Evolutionary conservation across 1,140 invertebrate species (phyloP).

Genomic region (Mycetomoellerius zeteki): DNA sequence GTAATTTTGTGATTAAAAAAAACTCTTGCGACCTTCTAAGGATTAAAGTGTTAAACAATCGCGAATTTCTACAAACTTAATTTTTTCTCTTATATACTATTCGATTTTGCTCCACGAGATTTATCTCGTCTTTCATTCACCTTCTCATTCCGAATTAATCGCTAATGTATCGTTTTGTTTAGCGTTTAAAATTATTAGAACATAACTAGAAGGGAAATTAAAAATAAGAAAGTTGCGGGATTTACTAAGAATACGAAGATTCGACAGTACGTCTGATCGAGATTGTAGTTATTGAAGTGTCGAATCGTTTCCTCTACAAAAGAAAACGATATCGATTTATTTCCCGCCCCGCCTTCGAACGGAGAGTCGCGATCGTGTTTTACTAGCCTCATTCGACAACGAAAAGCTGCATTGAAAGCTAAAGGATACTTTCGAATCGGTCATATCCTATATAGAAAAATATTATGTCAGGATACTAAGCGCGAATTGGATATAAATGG

Average conservation of each 20-base stretch:
- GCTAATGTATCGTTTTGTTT: not conserved
- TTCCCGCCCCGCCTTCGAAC: not conserved
- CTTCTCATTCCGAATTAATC: not conserved
- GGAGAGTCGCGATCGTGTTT: constrained; percentile 37
- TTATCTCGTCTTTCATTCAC: not conserved
- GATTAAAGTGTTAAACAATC: not conserved
- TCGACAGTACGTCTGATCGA: not conserved
- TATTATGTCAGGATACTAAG: constrained; percentile 40
- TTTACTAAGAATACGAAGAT: not conserved
- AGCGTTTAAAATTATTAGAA: not conserved
- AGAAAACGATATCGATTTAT: constrained; percentile 50
- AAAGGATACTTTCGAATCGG: constrained; percentile 36
- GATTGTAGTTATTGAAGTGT: constrained; percentile 16
- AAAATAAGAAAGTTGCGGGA: not conserved
- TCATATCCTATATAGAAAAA: constrained; percentile 50
- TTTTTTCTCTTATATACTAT: not conserved
- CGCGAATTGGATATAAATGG: not conserved
- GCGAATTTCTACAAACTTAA: not conserved
- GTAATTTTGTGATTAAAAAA: no score
- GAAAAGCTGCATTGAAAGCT: constrained; percentile 35
- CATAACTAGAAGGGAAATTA: not conserved
- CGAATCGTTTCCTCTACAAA: constrained; percentile 23
- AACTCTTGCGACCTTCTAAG: no score
- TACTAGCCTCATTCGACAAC: constrained; percentile 41
- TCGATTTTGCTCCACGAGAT: not conserved